Conservation (phyloP, 2,113 vertebrate genomes). For the Nothoprocta pentlandii region DNA sequence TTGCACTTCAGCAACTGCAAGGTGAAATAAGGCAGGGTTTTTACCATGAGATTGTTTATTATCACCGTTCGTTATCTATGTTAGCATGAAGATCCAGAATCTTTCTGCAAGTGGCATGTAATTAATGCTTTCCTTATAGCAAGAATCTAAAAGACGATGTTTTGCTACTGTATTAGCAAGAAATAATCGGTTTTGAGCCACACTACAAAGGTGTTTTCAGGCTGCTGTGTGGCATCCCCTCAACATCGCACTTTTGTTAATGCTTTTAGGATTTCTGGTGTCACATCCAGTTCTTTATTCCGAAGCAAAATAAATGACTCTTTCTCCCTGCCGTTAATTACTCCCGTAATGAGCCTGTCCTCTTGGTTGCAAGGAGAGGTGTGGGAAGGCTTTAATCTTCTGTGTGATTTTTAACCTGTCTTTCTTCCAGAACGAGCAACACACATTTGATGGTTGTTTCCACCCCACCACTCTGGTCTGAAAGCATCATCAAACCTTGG, state of each 20-base stretch:
- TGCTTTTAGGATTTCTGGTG: neutral
- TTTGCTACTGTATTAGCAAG: neutral
- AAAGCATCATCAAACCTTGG: neutral
- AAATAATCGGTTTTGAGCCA: neutral
- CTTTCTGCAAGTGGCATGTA: neutral
- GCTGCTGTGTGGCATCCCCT: neutral
- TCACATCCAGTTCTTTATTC: neutral
- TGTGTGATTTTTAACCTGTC: neutral
- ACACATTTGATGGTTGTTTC: neutral
- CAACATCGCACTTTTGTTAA: neutral
- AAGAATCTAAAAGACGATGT: neutral
- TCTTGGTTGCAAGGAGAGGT: neutral
- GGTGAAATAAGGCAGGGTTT: neutral
- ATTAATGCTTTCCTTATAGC: neutral
- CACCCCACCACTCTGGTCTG: neutral
- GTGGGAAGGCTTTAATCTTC: neutral
- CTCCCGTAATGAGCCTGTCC: neutral
- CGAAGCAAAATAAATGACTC: neutral
- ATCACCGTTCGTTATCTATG: neutral
- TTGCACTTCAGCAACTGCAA: neutral
- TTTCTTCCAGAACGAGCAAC: neutral
- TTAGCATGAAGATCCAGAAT: neutral
- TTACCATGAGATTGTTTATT: neutral
- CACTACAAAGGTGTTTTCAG: neutral
- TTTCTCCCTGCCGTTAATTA: neutral